Evolutionary conservation across 2,797 vertebrate species (phyloP), one percentile per base, ranked within the genome.

Genomic region (Remorina albescens): DNA sequence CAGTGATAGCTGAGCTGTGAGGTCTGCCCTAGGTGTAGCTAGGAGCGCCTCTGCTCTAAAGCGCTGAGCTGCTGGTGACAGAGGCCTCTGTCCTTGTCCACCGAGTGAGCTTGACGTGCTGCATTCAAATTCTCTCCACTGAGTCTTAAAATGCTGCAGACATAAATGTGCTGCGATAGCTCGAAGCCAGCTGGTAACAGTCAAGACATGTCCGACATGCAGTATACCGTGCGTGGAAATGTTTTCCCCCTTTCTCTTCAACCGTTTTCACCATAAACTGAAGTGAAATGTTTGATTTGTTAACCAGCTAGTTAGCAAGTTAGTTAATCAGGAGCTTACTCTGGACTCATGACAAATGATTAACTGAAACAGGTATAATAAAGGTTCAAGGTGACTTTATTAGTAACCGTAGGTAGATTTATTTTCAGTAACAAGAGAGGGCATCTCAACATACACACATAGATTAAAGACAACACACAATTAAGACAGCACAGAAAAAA

Each of bases 31-130:
- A 65, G 85, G 84, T 79, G 80, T 76, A 75, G 83, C 84, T 75
- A 1, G 58, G 30, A 83, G 78, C 83, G 28, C 16, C 82, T 73
- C 70, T 55, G 74, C 86, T 73, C 69, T 55, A 74, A 83, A 85
- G 61, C n/a, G 8, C 59, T 47, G 36, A 68, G 74, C 64, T 56
- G 78, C 51, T 34, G 56, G 53, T 62, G 66, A 72, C 47, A 18
- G 49, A 58, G 69, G 70, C 60, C 70, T 66, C 13, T 42, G 67
- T 78, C 53, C 64, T 66, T 19, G 3, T 75, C 63, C 59, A 50
- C 41, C 62, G 26, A 16, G 23, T 16, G 2, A 73, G 54, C n/a
- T n/a, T 56, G 71, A 74, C 12, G 15, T 0, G 62, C 64, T 12
- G 65, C 76, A 77, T 84, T 86, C 63, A 71, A 39, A 86, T 80